Percentiles rank a stretch among this genome's conserved stretches.
These are phyloP conservation scores for Drosophila aldrichi DNA, from an alignment of 2,888 invertebrate species.

Conservation along the genomic window DNA sequence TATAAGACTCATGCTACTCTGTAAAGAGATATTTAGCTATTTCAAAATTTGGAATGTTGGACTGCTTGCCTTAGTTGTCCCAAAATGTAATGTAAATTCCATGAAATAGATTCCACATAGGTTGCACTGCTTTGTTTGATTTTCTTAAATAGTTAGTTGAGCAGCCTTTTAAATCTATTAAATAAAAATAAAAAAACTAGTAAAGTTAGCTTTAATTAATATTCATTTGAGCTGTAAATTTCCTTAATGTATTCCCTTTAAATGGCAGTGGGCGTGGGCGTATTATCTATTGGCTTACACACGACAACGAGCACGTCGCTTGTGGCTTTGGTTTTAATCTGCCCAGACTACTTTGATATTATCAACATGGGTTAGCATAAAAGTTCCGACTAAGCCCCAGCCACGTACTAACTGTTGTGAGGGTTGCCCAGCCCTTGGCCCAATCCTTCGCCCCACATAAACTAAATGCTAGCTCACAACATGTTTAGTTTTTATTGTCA, in stretches of 20 bases:
- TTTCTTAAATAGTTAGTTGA: not conserved
- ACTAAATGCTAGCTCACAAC: slow-evolving; percentile 22
- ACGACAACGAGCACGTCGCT: slow-evolving; percentile 27
- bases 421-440: no score
- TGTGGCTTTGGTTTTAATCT: slow-evolving; percentile 47
- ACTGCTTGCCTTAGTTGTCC: slow-evolving; percentile 42
- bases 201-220: not conserved
- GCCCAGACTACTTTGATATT: slow-evolving; percentile 33
- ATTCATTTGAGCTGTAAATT: not conserved
- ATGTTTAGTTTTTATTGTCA: slow-evolving; percentile 69
- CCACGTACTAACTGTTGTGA: slow-evolving; percentile 23
- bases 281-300: slow-evolving; percentile 4
- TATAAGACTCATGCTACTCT: slow-evolving; percentile 3
- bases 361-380: slow-evolving; percentile 42
- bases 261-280: not conserved
- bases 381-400: slow-evolving; percentile 48
- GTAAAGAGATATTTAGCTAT: rapidly evolving
- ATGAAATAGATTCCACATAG: not conserved
- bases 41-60: not conserved
- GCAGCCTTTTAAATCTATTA: not conserved
- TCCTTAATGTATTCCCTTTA: not conserved
- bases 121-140: slow-evolving; percentile 10
- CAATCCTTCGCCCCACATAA: slow-evolving; percentile 13
- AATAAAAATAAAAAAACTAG: no score
- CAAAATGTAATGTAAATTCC: slow-evolving; percentile 29